These are phyloP conservation scores for Poecilia gillii DNA, from an alignment of 2,797 vertebrate genomes.

Conservation along the genomic window DNA sequence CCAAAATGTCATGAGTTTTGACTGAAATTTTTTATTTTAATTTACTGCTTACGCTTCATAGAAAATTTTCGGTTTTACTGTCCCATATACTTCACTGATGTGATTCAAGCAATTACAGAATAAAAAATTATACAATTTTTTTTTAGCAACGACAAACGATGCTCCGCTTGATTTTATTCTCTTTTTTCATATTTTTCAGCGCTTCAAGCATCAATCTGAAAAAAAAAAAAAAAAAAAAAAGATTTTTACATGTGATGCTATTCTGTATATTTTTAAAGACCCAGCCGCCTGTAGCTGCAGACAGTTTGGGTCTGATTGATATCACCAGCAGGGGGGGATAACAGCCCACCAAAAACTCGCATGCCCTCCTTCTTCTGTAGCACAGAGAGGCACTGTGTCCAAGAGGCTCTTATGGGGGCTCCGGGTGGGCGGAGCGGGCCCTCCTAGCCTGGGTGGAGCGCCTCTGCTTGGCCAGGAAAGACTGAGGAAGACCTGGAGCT, in stretches of 20 bases:
- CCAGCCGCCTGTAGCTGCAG: background rate
- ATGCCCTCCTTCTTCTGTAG: background rate
- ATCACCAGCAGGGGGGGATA: conserved; percentile 66
- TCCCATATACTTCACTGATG: background rate
- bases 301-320: background rate
- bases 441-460: conserved; percentile 78
- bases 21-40: background rate
- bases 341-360: conserved; percentile 39
- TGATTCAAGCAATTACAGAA: background rate
- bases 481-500: conserved; percentile 76
- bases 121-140: no score
- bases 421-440: conserved; percentile 21
- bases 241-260: background rate
- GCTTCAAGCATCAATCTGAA: background rate
- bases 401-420: conserved; percentile 60
- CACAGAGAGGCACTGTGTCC: conserved; percentile 7
- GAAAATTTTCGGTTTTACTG: background rate
- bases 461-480: conserved; percentile 88
- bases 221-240: no score
- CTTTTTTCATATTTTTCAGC: background rate
- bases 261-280: background rate
- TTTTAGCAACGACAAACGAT: background rate
- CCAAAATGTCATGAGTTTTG: background rate
- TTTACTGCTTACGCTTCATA: background rate
- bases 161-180: background rate